Evolutionary conservation across 2,797 vertebrate genomes (phyloP).

Genomic region (Propithecus perrieri): DNA sequence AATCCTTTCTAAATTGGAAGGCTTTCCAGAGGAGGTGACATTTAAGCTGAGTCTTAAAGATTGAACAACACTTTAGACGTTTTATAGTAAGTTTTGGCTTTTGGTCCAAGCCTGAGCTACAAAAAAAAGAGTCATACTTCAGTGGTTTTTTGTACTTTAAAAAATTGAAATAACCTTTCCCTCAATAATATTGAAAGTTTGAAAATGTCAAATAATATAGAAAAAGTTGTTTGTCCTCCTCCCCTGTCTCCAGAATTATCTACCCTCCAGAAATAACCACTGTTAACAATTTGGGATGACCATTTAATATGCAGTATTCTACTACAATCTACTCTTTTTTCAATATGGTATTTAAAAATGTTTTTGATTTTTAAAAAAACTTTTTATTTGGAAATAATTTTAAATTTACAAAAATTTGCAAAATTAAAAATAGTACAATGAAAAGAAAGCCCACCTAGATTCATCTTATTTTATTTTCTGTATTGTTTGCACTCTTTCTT

Average conservation of each 20-base stretch:
- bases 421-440: not conserved
- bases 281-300: not conserved
- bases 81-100: not conserved
- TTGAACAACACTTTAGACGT: not conserved
- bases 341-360: not conserved
- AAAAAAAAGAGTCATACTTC: not conserved
- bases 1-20: constrained; percentile 1
- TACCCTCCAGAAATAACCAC: not conserved
- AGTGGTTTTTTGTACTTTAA: not conserved
- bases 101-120: not conserved
- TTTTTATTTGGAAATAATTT: constrained; percentile 13
- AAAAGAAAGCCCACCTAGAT: not conserved
- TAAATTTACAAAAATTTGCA: not conserved
- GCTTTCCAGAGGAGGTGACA: not conserved
- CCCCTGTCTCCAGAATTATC: not conserved
- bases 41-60: not conserved
- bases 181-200: not conserved
- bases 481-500: constrained; percentile 9
- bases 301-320: not conserved
- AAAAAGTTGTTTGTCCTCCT: not conserved
- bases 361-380: not conserved
- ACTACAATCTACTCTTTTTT: not conserved
- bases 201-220: not conserved
- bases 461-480: not conserved
- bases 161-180: not conserved